Evolutionary conservation across 23 tunicate species (phyloP).

Genomic region (Trididemnum miniatum): DNA sequence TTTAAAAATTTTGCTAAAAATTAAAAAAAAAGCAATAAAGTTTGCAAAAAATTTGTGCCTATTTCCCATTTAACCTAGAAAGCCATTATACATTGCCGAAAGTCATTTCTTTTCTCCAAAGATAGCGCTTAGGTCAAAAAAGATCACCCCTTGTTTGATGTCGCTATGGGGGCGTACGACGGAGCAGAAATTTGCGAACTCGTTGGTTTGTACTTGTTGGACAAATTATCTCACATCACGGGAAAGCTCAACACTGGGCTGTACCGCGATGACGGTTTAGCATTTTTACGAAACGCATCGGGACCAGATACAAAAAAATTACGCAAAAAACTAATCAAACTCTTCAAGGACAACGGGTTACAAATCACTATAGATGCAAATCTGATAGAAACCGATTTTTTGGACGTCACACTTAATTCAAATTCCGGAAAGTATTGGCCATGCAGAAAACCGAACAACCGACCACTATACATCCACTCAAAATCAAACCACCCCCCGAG

Average conservation of each 20-base stretch:
- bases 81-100: neutral
- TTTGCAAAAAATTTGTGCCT: no score
- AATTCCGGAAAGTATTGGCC: neutral
- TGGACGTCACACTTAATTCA: neutral
- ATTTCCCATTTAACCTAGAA: no score
- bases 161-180: neutral
- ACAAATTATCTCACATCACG: neutral
- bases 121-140: neutral
- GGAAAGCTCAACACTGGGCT: neutral
- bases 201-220: neutral
- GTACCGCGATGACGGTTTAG: conserved; percentile 2
- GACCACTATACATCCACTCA: neutral
- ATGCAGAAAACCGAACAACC: conserved; percentile 13
- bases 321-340: neutral
- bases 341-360: neutral
- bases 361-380: neutral
- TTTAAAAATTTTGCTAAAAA: no score
- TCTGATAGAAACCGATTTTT: neutral
- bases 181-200: neutral
- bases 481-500: neutral
- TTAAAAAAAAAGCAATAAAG: no score
- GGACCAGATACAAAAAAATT: neutral
- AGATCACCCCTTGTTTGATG: neutral
- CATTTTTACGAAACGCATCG: neutral
- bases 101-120: neutral